Percentiles rank a stretch among this genome's conserved stretches.
These are phyloP conservation scores for Leuciscus idus DNA, from an alignment of 2,113 vertebrate genomes.

Conservation along the genomic window DNA sequence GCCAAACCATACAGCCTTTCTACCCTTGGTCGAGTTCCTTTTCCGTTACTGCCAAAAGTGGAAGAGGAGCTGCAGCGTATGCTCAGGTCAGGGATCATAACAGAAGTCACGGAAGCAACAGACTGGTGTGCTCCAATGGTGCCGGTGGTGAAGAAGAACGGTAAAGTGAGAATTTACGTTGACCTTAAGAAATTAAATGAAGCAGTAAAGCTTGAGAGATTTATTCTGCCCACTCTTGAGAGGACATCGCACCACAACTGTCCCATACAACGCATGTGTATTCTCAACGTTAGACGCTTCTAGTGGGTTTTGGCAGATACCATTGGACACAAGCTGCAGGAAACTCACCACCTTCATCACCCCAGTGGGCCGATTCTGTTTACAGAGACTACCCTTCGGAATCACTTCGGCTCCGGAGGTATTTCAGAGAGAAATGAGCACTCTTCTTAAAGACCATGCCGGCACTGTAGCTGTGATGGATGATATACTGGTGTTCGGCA, in stretches of 20 bases:
- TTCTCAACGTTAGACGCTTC: neutral
- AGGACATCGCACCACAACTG: conserved; percentile 42
- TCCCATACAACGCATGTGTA: neutral
- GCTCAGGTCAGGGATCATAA: neutral
- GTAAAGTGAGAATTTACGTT: conserved; percentile 26
- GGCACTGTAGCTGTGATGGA: too few species aligned
- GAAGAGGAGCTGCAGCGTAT: conserved; percentile 29
- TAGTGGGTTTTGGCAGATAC: conserved; percentile 46
- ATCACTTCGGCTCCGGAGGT: conserved; percentile 46
- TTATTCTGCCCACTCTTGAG: conserved; percentile 45
- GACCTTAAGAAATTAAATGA: conserved; percentile 44
- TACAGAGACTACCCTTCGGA: conserved; percentile 16
- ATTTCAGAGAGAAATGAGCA: conserved; percentile 49
- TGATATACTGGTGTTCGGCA: too few species aligned
- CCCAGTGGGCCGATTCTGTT: conserved; percentile 14
- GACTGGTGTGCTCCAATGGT: conserved; percentile 42
- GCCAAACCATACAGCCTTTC: conserved; percentile 23
- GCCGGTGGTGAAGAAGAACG: conserved; percentile 23
- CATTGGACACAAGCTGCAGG: conserved; percentile 32
- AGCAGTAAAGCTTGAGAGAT: conserved; percentile 24
- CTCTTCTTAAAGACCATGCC: conserved; percentile 22
- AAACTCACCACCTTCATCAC: too few species aligned
- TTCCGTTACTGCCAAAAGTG: conserved; percentile 36
- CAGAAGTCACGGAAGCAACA: conserved; percentile 32
- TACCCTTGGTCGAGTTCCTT: neutral